Evolutionary conservation across 2,888 invertebrate genomes (phyloP).

Genomic region (Platycheirus albimanus): DNA sequence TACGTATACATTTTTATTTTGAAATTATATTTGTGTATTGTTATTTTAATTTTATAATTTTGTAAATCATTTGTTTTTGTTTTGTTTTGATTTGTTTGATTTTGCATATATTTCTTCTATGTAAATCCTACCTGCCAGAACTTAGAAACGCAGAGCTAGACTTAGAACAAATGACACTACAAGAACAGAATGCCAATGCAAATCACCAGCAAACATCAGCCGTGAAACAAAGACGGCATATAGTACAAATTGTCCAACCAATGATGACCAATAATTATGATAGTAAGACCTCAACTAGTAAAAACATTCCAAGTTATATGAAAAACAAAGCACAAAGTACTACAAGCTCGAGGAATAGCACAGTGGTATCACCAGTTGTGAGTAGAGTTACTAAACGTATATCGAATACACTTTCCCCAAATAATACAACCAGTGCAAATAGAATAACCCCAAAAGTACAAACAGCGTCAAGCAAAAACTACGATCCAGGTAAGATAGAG

Average conservation of each 20-base stretch:
- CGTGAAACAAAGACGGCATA: slow-evolving; percentile 22
- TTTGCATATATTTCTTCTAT: slow-evolving; percentile 63
- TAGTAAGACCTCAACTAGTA: slow-evolving; percentile 33
- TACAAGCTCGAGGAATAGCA: slow-evolving; percentile 3
- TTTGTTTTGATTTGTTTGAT: slow-evolving; percentile 74
- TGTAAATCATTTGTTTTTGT: slow-evolving; percentile 75
- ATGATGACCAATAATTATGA: slow-evolving; percentile 60
- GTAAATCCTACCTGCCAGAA: slow-evolving; percentile 75
- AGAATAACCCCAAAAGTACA: slow-evolving; percentile 43
- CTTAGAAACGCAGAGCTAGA: slow-evolving; percentile 81
- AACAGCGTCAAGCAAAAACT: slow-evolving; percentile 35
- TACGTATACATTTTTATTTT: slow-evolving; percentile 15
- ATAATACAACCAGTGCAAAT: slow-evolving; percentile 17
- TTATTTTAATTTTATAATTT: slow-evolving; percentile 76
- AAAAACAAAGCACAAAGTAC: slow-evolving; percentile 29
- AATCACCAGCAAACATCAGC: slow-evolving; percentile 51
- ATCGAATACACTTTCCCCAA: slow-evolving; percentile 9
- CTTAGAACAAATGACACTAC: slow-evolving; percentile 78
- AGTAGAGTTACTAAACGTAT: slow-evolving; percentile 48
- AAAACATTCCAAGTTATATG: slow-evolving; percentile 17
- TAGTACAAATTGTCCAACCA: slow-evolving; percentile 70
- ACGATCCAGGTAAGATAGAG: slow-evolving; percentile 62
- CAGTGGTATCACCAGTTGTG: slow-evolving; percentile 30
- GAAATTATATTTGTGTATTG: slow-evolving; percentile 70
- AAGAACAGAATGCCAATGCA: slow-evolving; percentile 73